Evolutionary conservation across 2,113 vertebrate genomes (phyloP).

Genomic region (Danionella cerebrum): DNA sequence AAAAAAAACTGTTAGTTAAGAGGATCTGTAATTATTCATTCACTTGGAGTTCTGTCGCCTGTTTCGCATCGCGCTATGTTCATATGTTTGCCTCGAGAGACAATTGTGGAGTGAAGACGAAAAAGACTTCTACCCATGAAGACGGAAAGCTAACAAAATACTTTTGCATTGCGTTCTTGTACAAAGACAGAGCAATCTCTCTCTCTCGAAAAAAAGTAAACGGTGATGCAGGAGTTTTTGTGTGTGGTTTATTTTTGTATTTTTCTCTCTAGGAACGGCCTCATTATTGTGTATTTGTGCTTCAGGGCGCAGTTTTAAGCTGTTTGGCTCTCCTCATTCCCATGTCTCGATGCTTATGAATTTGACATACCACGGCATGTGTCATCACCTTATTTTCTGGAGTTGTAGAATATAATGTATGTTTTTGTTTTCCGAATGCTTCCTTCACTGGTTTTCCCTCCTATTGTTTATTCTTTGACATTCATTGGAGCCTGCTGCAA

Average conservation of each 20-base stretch:
- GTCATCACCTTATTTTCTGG: neutral
- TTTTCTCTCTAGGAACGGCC: constrained; percentile 9
- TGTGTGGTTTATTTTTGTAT: constrained; percentile 48
- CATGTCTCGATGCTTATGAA: constrained; percentile 20
- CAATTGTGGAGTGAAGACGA: constrained; percentile 25
- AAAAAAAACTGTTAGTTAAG: constrained; percentile 39
- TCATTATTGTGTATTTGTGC: constrained; percentile 29
- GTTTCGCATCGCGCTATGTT: constrained; percentile 49
- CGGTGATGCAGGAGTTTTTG: constrained; percentile 40
- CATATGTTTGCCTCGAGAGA: constrained; percentile 37
- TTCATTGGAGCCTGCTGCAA: constrained; percentile 26
- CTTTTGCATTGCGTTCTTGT: constrained; percentile 42
- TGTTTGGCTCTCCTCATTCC: constrained; percentile 15
- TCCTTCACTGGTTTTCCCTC: neutral
- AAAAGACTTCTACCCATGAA: constrained; percentile 34
- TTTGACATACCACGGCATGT: constrained; percentile 6
- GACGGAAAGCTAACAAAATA: constrained; percentile 32
- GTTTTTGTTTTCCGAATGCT: constrained; percentile 29
- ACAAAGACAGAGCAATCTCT: constrained; percentile 29
- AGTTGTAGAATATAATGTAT: constrained; percentile 21
- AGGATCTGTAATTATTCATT: constrained; percentile 33
- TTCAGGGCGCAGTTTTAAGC: constrained; percentile 27
- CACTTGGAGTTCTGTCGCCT: constrained; percentile 37
- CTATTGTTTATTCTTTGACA: constrained; percentile 26
- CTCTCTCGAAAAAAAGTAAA: constrained; percentile 34